Evolutionary conservation across 2,888 invertebrate genomes (phyloP).

Genomic region (Cheilosia vulpina): DNA sequence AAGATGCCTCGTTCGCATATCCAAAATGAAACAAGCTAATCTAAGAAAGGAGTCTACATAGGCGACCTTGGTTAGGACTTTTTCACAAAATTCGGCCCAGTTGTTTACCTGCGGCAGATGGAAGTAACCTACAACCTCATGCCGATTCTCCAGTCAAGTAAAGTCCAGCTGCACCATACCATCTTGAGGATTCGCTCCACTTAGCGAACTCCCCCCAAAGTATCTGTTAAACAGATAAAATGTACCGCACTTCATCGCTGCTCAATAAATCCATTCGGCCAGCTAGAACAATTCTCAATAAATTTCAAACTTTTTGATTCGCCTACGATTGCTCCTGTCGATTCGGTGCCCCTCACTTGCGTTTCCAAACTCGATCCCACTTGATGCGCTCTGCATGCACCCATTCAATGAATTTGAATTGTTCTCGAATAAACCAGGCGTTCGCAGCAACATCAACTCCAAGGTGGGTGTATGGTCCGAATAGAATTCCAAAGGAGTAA

Average conservation of each 20-base stretch:
- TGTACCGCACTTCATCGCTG: constrained; percentile 61
- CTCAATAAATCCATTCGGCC: constrained; percentile 69
- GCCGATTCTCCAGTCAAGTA: not conserved
- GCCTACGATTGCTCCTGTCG: constrained; percentile 72
- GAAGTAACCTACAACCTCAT: no score
- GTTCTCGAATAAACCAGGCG: constrained; percentile 64
- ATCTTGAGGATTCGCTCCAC: constrained; percentile 53
- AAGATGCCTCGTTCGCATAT: no score
- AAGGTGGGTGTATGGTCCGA: constrained; percentile 62
- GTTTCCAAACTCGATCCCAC: constrained; percentile 26
- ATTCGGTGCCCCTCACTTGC: constrained; percentile 8
- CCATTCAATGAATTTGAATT: constrained; percentile 70
- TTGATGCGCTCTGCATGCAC: constrained; percentile 22
- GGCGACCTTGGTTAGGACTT: no score
- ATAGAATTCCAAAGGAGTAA: constrained; percentile 35
- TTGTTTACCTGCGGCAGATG: no score
- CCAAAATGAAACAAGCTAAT: no score
- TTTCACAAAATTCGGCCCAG: no score
- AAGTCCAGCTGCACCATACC: constrained; percentile 23
- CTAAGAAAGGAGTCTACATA: no score
- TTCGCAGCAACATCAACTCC: constrained; percentile 8
- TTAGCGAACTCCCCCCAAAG: constrained; percentile 63
- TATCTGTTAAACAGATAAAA: constrained; percentile 73
- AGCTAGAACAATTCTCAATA: constrained; percentile 73
- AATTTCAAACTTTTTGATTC: constrained; percentile 68